These are phyloP conservation scores for Isaurus tuberculatus DNA, from an alignment of 92 coral and sea anemone genomes.

Conservation along the genomic window DNA sequence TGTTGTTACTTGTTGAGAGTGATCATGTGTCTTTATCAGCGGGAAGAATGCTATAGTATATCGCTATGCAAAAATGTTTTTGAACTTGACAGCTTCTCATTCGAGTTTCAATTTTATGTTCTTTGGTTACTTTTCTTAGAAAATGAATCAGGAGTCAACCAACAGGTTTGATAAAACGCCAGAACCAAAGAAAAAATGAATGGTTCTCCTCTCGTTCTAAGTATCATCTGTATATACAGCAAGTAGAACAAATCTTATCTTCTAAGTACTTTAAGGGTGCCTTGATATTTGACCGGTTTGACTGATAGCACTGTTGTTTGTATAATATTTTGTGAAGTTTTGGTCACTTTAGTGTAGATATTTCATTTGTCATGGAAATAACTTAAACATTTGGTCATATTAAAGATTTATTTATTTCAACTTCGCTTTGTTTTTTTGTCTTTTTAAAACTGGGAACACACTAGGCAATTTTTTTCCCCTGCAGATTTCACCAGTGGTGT, in stretches of 20 bases:
- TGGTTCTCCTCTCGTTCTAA: no score
- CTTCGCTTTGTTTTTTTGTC: neutral
- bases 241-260: neutral
- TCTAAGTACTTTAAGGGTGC: neutral
- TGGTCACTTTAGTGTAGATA: slow-evolving; percentile 16
- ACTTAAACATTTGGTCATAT: slow-evolving; percentile 5
- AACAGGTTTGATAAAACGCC: no score
- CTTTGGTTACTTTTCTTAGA: no score
- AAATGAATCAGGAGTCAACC: no score
- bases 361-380: slow-evolving; percentile 6
- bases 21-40: no score
- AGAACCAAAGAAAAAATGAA: neutral
- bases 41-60: no score
- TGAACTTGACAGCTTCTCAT: no score
- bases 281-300: neutral
- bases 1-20: no score
- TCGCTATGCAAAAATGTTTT: no score
- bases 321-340: slow-evolving; percentile 15
- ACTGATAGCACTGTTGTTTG: neutral
- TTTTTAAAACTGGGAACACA: neutral
- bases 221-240: no score
- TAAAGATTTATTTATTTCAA: slow-evolving; percentile 35
- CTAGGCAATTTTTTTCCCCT: neutral
- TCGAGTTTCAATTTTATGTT: no score
- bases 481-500: neutral